A percentile compares a stretch with the other conserved stretches of the same genome.
Evolutionary conservation across 64 coral and sea anemone species (phyloP).

Genomic region (Actinia tenebrosa): DNA sequence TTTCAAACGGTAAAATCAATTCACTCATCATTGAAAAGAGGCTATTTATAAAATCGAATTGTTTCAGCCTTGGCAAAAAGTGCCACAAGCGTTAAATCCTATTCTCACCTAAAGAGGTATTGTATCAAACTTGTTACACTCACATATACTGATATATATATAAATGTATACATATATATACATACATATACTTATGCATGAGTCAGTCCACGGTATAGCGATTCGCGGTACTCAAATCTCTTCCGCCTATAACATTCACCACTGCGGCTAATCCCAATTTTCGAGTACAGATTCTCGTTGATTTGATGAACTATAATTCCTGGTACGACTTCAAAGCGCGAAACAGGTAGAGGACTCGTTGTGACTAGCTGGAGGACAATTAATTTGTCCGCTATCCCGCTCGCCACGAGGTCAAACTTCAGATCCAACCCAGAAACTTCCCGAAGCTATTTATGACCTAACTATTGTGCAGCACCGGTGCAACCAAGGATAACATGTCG

Average conservation of each 20-base stretch:
- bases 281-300: no score
- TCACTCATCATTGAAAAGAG: not conserved
- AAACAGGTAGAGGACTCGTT: no score
- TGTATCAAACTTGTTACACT: not conserved
- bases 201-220: not conserved
- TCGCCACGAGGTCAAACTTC: not conserved
- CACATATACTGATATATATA: no score
- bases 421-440: not conserved
- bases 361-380: no score
- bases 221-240: not conserved
- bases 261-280: no score
- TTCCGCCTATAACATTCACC: no score
- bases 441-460: constrained; percentile 1
- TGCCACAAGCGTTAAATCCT: not conserved
- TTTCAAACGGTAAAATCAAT: no score
- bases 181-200: not conserved
- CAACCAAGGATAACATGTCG: not conserved
- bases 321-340: no score
- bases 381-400: no score
- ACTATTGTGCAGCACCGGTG: not conserved
- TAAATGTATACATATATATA: no score
- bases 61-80: not conserved
- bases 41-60: not conserved
- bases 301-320: no score
- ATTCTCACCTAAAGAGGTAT: not conserved